These are phyloP conservation scores for Tachina grossa DNA, from an alignment of 2,888 invertebrate genomes.

Conservation along the genomic window DNA sequence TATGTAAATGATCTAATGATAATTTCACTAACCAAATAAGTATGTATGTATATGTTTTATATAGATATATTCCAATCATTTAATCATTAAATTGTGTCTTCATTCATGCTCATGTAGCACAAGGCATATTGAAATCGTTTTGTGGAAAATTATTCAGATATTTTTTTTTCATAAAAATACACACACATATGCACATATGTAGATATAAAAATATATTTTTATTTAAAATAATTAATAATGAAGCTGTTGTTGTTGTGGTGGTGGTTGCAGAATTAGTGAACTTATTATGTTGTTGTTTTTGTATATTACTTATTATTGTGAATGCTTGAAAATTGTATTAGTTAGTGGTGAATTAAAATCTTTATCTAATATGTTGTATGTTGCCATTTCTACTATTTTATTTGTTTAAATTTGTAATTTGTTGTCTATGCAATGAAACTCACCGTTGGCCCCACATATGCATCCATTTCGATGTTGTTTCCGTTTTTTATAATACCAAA, in stretches of 20 bases:
- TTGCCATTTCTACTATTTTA: conserved; percentile 29
- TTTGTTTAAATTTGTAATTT: conserved; percentile 15
- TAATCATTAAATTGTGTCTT: conserved; percentile 1
- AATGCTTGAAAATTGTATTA: conserved; percentile 20
- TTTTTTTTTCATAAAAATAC: conserved; percentile 13
- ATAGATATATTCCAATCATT: neutral
- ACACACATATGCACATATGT: neutral
- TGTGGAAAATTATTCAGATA: conserved; percentile 6
- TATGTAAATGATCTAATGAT: neutral
- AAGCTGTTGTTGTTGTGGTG: conserved; percentile 44
- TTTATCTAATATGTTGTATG: conserved; percentile 3
- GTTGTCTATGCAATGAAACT: conserved; percentile 75
- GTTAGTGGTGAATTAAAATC: conserved; percentile 50
- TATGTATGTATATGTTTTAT: neutral
- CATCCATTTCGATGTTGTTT: conserved; percentile 79
- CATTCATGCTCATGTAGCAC: conserved; percentile 30
- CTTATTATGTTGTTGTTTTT: conserved; percentile 44
- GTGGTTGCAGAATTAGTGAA: conserved; percentile 33
- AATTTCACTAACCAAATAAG: neutral
- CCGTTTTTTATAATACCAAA: conserved; percentile 79
- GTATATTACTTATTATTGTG: conserved; percentile 46
- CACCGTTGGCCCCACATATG: conserved; percentile 82
- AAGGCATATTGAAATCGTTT: conserved; percentile 2
- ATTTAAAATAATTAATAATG: neutral
- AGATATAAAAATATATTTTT: neutral